Evolutionary conservation across 2,797 vertebrate genomes (phyloP).

Genomic region (Acridotheres tristis): DNA sequence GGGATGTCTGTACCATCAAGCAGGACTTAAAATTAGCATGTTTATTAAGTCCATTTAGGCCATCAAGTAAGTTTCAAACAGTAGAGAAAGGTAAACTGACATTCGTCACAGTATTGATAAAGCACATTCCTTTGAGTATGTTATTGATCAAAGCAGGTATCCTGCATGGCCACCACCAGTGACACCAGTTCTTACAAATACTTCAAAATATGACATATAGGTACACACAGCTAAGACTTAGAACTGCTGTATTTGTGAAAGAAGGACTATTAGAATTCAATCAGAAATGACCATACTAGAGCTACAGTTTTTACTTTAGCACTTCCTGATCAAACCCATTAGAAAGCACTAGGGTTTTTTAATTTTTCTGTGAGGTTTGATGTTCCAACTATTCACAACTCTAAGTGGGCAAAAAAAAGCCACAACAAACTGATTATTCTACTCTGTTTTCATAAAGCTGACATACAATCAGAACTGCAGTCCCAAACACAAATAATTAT

Average conservation of each 20-base stretch:
- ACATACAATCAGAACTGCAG: neutral
- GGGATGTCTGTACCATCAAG: neutral
- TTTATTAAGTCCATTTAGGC: neutral
- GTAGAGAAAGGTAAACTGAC: neutral
- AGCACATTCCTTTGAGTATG: neutral
- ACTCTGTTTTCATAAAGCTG: neutral
- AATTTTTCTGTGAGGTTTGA: neutral
- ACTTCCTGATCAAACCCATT: neutral
- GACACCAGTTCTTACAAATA: neutral
- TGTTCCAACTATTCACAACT: neutral
- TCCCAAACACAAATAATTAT: neutral
- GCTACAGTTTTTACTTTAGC: neutral
- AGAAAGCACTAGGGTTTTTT: neutral
- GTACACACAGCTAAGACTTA: neutral
- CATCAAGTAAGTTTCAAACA: neutral
- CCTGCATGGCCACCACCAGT: neutral
- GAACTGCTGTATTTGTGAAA: neutral
- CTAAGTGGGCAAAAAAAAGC: neutral
- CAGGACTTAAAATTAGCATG: neutral
- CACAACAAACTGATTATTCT: neutral
- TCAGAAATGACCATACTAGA: neutral
- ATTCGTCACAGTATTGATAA: neutral
- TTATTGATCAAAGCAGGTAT: neutral
- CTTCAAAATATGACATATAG: neutral
- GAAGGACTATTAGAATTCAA: neutral